A percentile compares a stretch with the other conserved stretches of the same genome.
phyloP scores from a whole-genome alignment of 2,113 vertebrate genomes.

The Corythaeola cristata region DNA sequence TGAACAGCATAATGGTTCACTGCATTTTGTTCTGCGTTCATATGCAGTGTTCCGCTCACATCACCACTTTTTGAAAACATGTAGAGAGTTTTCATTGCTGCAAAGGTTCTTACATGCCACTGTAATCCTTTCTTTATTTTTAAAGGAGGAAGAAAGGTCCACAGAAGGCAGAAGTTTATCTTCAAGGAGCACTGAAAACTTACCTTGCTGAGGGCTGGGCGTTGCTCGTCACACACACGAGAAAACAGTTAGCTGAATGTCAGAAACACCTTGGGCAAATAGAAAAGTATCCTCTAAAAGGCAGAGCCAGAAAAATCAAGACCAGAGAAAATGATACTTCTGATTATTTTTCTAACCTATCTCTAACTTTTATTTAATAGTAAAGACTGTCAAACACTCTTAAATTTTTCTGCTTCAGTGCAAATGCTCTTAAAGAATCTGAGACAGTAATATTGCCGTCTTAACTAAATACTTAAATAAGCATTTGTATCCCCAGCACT shows the following conservation, averaged over 20 bases:
- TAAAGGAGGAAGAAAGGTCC: slow-evolving; percentile 90
- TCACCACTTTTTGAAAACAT: background rate
- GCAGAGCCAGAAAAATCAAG: background rate
- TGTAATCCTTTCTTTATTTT: background rate
- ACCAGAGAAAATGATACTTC: background rate
- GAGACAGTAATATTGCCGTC: background rate
- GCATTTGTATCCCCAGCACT: background rate
- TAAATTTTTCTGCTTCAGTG: background rate
- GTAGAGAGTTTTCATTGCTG: background rate
- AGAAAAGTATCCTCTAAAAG: slow-evolving; percentile 90
- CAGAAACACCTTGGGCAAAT: slow-evolving; percentile 89
- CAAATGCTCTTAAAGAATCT: background rate
- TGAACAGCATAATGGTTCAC: background rate
- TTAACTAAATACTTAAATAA: background rate
- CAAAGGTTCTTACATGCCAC: background rate
- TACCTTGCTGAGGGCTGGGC: slow-evolving; percentile 93
- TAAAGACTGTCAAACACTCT: background rate
- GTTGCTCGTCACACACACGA: slow-evolving; percentile 89
- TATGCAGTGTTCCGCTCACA: background rate
- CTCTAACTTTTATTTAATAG: background rate
- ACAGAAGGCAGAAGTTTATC: slow-evolving; percentile 87
- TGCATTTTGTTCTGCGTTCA: background rate
- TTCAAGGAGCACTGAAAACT: slow-evolving; percentile 90
- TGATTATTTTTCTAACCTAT: background rate
- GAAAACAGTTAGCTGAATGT: slow-evolving; percentile 92